Evolutionary conservation across 2,888 invertebrate species (phyloP), one percentile per base, ranked within the genome.

Genomic region (Agonum fuliginosum): DNA sequence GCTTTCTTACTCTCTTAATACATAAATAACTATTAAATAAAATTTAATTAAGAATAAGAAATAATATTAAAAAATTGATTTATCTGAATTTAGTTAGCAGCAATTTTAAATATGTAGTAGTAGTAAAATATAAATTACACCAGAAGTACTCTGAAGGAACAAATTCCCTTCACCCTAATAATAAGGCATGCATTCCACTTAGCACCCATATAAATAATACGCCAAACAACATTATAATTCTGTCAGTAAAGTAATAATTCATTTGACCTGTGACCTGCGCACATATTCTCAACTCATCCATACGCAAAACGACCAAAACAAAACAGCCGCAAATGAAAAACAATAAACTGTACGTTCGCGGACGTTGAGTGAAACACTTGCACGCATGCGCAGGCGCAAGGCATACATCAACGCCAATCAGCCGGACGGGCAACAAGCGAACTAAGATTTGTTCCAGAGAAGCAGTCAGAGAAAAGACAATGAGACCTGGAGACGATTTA

Each of bases 361-460:
- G 30, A 30, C 30, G 3, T 8, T n/a, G 41, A 37, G 69, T 69
- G 24, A 69, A 71, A 74, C 65, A 62, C 20, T 46, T 30, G 46
- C 62, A 74, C 74, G 74, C 74, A 74, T 74, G 74, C 74, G 54
- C 74, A 43, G 24, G 74, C 74, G 54, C 74, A 43, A 24, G 58
- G 12, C 74, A 74, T 74, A 74, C 74, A 74, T 74, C 74, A 74
- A 74, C 62, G 74, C 74, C 74, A 74, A 74, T 74, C 74, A 62
- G 20, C 46, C 27, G 14, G 20, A 73, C 46, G 41, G 67, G 10
- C 19, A 37, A 19, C 0, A 41, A 4, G 1, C 6, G 14, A 62
- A 62, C 62, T 30, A 51, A n/a, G n/a, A n/a, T n/a, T n/a, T n/a
- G n/a, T n/a, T n/a, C n/a, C n/a, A n/a, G n/a, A n/a, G n/a, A n/a